phyloP scores from a whole-genome alignment of 2,888 invertebrate species.

The Deilephila porcellus region DNA sequence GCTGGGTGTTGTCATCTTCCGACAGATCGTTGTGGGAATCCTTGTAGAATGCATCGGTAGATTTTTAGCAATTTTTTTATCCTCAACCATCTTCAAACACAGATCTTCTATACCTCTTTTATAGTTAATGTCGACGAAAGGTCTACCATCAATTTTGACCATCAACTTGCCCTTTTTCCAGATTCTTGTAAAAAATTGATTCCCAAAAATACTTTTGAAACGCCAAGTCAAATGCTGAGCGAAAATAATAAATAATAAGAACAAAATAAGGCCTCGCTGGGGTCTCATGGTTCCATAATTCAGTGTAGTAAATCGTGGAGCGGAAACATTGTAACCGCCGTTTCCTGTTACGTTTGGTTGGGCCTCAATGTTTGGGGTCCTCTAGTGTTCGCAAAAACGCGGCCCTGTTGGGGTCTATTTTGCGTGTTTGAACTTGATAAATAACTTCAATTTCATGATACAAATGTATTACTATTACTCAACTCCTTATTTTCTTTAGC shows the following conservation, averaged over 20 bases:
- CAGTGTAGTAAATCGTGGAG: slow-evolving; percentile 59
- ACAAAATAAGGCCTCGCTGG: slow-evolving; percentile 24
- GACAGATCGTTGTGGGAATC: no score
- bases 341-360: slow-evolving; percentile 58
- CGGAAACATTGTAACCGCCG: slow-evolving; percentile 64
- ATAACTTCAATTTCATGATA: no score
- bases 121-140: no score
- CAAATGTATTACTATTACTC: no score
- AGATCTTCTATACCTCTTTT: no score
- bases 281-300: slow-evolving; percentile 57
- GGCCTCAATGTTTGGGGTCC: slow-evolving; percentile 37
- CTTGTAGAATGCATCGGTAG: no score
- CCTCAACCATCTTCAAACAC: no score
- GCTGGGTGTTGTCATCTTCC: no score
- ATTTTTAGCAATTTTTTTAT: no score
- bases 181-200: background rate
- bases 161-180: background rate
- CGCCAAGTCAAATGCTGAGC: slow-evolving; percentile 6
- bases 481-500: no score
- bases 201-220: background rate
- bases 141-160: no score
- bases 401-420: background rate
- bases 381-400: background rate
- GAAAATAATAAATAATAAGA: slow-evolving; percentile 28
- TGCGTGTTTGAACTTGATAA: background rate